These are phyloP conservation scores for Cantharis nigra DNA, from an alignment of 2,888 invertebrate species.

Conservation along the genomic window DNA sequence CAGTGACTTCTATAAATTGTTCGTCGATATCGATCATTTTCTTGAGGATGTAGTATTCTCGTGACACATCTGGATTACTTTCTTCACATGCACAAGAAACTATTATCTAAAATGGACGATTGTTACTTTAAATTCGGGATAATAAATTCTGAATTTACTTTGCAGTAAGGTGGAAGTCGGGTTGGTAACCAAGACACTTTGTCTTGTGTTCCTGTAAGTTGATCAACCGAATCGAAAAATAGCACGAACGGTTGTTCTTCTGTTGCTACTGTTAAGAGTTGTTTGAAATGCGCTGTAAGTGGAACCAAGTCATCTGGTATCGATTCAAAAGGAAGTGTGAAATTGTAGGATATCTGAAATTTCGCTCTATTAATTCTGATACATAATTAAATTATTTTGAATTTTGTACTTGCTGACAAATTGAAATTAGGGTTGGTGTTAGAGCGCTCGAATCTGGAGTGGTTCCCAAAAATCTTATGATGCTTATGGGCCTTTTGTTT, in stretches of 20 bases:
- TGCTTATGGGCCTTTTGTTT: conserved; percentile 78
- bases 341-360: conserved; percentile 86
- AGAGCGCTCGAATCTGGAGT: conserved; percentile 96
- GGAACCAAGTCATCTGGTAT: conserved; percentile 97
- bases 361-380: background rate
- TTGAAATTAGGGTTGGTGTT: conserved; percentile 91
- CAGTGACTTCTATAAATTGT: conserved; percentile 87
- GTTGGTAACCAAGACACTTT: conserved; percentile 97
- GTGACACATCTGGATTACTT: conserved; percentile 82
- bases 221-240: conserved; percentile 96
- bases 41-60: conserved; percentile 82
- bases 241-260: conserved; percentile 84
- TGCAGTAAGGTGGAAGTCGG: conserved; percentile 84
- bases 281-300: conserved; percentile 94
- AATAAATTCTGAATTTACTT: conserved; percentile 61
- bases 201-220: conserved; percentile 91
- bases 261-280: conserved; percentile 82
- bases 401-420: conserved; percentile 83
- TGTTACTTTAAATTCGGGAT: background rate
- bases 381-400: background rate
- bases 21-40: conserved; percentile 89
- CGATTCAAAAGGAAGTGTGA: conserved; percentile 86
- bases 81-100: conserved; percentile 90
- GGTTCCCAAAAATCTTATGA: conserved; percentile 92
- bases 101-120: conserved; percentile 72